Evolutionary conservation across 2,888 invertebrate species (phyloP).

Genomic region (Boloria euphrosyne): DNA sequence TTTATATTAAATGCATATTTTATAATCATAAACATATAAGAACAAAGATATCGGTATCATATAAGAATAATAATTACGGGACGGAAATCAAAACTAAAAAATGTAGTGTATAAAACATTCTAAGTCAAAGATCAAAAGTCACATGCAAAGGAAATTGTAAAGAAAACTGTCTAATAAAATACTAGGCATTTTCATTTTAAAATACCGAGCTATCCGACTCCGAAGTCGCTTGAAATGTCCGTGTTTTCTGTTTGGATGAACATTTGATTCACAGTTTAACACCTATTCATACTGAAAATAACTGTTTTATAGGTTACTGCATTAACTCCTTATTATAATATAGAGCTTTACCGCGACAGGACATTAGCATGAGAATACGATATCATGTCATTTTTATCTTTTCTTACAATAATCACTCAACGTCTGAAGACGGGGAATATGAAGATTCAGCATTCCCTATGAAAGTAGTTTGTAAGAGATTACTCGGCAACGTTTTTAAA

Average conservation of each 20-base stretch:
- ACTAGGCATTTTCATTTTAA: no score
- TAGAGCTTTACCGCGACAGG: not conserved
- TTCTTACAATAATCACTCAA: conserved; percentile 38
- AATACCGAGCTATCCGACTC: no score
- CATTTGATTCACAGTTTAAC: not conserved
- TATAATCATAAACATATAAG: no score
- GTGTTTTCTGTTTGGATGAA: not conserved
- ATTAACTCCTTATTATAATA: conserved; percentile 7
- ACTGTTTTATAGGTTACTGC: not conserved
- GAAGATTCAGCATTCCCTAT: conserved; percentile 27
- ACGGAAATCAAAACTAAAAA: no score
- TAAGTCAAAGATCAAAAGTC: no score
- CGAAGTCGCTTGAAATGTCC: no score
- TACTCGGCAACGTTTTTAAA: conserved; percentile 8
- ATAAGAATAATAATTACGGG: no score
- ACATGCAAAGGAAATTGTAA: no score
- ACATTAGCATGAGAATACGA: conserved; percentile 49
- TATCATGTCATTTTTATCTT: conserved; percentile 43
- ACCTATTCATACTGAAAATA: not conserved
- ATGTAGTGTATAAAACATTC: no score
- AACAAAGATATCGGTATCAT: no score
- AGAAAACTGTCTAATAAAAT: no score
- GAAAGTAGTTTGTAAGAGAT: conserved; percentile 26
- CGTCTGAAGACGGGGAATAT: conserved; percentile 32
- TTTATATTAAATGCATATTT: no score